These are phyloP conservation scores for Serripes groenlandicus DNA, from an alignment of 2,888 invertebrate genomes.

Conservation along the genomic window DNA sequence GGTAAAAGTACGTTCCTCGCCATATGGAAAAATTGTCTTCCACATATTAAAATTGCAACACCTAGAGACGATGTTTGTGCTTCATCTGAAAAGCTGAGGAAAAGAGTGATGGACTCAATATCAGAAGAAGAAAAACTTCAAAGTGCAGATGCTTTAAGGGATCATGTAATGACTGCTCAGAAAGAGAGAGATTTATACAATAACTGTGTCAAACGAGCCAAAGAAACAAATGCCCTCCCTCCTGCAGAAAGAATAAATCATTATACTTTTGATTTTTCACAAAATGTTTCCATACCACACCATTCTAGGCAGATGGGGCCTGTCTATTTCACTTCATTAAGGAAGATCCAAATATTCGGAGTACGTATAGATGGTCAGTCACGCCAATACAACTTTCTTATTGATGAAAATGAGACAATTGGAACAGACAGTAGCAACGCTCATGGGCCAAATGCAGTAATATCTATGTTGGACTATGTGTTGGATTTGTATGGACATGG, in stretches of 20 bases:
- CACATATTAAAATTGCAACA: no score
- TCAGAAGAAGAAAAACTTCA: no score
- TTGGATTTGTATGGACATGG: slow-evolving; percentile 15
- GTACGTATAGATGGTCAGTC: slow-evolving; percentile 36
- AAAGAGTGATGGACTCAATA: no score
- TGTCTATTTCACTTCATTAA: slow-evolving; percentile 34
- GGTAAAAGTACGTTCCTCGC: no score
- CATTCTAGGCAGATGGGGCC: slow-evolving; percentile 29
- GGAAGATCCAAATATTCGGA: slow-evolving; percentile 55
- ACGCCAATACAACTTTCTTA: slow-evolving; percentile 43
- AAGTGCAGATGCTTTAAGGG: background rate
- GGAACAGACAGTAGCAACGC: slow-evolving; percentile 33
- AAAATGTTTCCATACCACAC: slow-evolving; percentile 33
- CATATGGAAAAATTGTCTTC: no score
- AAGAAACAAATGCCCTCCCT: background rate
- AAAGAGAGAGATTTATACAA: slow-evolving; percentile 10
- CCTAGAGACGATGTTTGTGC: no score
- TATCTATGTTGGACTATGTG: slow-evolving; percentile 48
- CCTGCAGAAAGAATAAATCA: slow-evolving; percentile 6
- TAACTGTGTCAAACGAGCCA: slow-evolving; percentile 5
- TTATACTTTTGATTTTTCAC: slow-evolving; percentile 41
- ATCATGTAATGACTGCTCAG: slow-evolving; percentile 1
- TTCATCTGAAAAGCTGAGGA: no score
- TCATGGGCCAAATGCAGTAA: slow-evolving; percentile 42
- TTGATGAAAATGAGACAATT: slow-evolving; percentile 45